Evolutionary conservation across 2,888 invertebrate species (phyloP).

Genomic region (Trichacis sp.): DNA sequence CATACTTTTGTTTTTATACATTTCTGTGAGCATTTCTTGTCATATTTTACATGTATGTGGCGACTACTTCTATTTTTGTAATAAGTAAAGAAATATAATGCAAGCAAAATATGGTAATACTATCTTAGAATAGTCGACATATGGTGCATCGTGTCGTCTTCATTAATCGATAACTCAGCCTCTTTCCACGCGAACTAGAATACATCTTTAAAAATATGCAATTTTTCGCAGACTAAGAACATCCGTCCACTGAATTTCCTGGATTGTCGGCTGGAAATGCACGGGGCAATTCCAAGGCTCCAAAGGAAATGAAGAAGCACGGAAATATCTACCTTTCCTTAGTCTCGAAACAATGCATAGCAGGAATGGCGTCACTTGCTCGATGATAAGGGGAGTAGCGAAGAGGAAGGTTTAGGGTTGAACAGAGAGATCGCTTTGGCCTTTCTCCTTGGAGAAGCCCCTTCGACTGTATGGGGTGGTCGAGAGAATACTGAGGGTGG

Average conservation of each 20-base stretch:
- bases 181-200: too few relatives aligned
- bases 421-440: slow-evolving; percentile 47
- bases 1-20: too few relatives aligned
- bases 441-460: slow-evolving; percentile 47
- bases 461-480: slow-evolving; percentile 36
- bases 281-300: slow-evolving; percentile 26
- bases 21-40: too few relatives aligned
- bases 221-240: not conserved
- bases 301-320: slow-evolving; percentile 42
- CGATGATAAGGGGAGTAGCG: slow-evolving; percentile 45
- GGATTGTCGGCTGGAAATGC: slow-evolving; percentile 33
- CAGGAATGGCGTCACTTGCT: slow-evolving; percentile 56
- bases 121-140: too few relatives aligned
- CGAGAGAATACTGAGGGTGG: slow-evolving; percentile 48
- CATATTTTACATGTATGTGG: too few relatives aligned
- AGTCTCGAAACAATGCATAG: slow-evolving; percentile 59
- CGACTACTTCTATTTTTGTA: too few relatives aligned
- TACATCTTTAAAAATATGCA: too few relatives aligned
- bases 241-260: slow-evolving; percentile 11
- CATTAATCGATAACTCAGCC: too few relatives aligned
- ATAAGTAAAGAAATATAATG: too few relatives aligned
- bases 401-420: slow-evolving; percentile 49
- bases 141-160: too few relatives aligned
- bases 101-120: too few relatives aligned
- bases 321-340: slow-evolving; percentile 53